A percentile compares a stretch with the other conserved stretches of the same genome.
Evolutionary conservation across 2,888 invertebrate genomes (phyloP).

Genomic region (Clepsis dumicolana): DNA sequence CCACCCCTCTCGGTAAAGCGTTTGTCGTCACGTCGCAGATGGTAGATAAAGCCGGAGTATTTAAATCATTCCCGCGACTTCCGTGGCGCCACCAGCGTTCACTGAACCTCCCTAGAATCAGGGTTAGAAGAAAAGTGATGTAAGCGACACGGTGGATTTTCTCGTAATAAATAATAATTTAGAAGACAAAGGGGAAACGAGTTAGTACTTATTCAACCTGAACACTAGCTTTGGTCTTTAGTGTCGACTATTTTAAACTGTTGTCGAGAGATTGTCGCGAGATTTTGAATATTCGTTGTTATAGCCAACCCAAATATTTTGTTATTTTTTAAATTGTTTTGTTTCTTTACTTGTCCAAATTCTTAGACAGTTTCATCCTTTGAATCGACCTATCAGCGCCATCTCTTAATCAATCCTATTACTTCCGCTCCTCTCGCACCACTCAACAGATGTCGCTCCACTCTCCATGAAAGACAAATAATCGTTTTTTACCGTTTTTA

Average conservation of each 20-base stretch:
- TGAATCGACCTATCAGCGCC: constrained; percentile 15
- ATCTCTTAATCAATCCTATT: constrained; percentile 16
- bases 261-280: too few species aligned
- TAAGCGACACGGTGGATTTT: neutral
- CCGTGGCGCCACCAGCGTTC: constrained; percentile 33
- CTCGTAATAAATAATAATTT: too few species aligned
- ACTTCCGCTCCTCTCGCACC: constrained; percentile 7
- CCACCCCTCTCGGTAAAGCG: constrained; percentile 47
- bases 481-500: constrained; percentile 32
- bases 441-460: constrained; percentile 29
- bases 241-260: too few species aligned
- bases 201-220: too few species aligned
- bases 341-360: too few species aligned
- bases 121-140: neutral
- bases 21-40: constrained; percentile 74
- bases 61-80: constrained; percentile 69
- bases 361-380: neutral
- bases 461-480: constrained; percentile 43
- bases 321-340: too few species aligned
- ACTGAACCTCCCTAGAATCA: constrained; percentile 50
- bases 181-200: too few species aligned
- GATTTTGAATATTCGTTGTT: too few species aligned
- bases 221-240: too few species aligned
- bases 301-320: too few species aligned
- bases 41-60: constrained; percentile 78